Percentiles rank a stretch among this genome's conserved stretches.
Evolutionary conservation across 2,797 vertebrate species (phyloP).

Genomic region (Acanthurus lineatus): DNA sequence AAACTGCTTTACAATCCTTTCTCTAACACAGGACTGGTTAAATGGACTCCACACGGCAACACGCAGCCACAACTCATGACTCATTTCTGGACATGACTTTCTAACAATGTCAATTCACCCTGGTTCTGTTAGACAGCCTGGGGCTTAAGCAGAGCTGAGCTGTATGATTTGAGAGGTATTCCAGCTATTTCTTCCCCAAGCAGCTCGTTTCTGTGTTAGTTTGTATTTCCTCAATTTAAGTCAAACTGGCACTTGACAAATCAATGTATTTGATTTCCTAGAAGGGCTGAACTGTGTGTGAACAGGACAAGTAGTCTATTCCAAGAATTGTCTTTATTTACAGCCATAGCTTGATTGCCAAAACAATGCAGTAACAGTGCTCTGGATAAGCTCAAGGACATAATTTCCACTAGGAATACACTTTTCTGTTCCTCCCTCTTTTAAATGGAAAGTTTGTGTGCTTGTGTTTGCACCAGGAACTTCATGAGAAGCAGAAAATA

Average conservation of each 20-base stretch:
- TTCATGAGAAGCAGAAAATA: conserved; percentile 23
- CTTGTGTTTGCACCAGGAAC: conserved; percentile 6
- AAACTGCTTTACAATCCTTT: conserved; percentile 51
- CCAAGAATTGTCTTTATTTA: conserved; percentile 41
- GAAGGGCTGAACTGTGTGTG: conserved; percentile 29
- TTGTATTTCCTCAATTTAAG: conserved; percentile 44
- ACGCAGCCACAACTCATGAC: conserved; percentile 63
- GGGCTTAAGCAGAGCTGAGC: conserved; percentile 39
- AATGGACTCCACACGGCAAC: conserved; percentile 58
- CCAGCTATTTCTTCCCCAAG: conserved; percentile 56
- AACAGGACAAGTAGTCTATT: conserved; percentile 17
- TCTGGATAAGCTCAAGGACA: conserved; percentile 36
- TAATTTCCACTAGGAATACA: conserved; percentile 22
- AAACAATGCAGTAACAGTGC: conserved; percentile 34
- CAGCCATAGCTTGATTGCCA: conserved; percentile 30
- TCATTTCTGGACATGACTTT: conserved; percentile 75
- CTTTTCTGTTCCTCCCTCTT: not conserved
- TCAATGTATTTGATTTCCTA: conserved; percentile 49
- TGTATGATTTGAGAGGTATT: conserved; percentile 55
- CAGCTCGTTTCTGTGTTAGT: conserved; percentile 45
- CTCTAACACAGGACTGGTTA: conserved; percentile 44
- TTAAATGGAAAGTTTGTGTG: conserved; percentile 30
- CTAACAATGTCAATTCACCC: conserved; percentile 72
- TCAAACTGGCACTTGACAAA: conserved; percentile 51
- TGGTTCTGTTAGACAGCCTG: conserved; percentile 48